phyloP scores from a whole-genome alignment of 2,797 vertebrate species.

The Pangasius krempfi region DNA sequence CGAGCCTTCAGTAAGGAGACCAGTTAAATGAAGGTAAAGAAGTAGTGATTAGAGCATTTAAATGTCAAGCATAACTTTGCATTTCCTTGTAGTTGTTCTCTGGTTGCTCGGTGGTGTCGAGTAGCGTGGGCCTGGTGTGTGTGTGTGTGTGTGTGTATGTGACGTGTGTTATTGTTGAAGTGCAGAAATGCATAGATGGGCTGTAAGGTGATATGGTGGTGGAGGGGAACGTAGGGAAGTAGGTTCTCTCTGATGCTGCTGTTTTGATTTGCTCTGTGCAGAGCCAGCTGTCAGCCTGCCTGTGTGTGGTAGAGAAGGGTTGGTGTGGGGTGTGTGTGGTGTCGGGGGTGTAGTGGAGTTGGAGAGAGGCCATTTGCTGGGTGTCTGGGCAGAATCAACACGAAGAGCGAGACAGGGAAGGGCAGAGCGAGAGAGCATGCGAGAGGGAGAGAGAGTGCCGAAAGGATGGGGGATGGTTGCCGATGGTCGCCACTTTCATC shows the following conservation, averaged over 20 bases:
- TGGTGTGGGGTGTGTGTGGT: conserved; percentile 29
- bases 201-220: conserved; percentile 56
- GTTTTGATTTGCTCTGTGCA: conserved; percentile 76
- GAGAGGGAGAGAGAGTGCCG: conserved; percentile 43
- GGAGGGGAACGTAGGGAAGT: conserved; percentile 48
- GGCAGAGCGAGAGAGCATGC: conserved; percentile 18
- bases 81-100: conserved; percentile 3
- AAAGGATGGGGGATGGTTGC: conserved; percentile 40
- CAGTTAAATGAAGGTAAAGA: not conserved
- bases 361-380: conserved; percentile 74
- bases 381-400: conserved; percentile 68
- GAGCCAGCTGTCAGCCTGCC: conserved; percentile 79
- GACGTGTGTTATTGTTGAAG: conserved; percentile 50
- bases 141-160: conserved; percentile 17
- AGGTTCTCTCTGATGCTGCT: conserved; percentile 58
- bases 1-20: not conserved
- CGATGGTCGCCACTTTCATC: conserved; percentile 29
- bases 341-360: conserved; percentile 62
- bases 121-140: conserved; percentile 11
- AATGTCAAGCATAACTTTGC: not conserved
- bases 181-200: conserved; percentile 46
- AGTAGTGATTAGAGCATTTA: conserved; percentile 1
- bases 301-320: conserved; percentile 69
- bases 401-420: conserved; percentile 47
- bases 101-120: not conserved